These are phyloP conservation scores for Notarius quadriscutis DNA, from an alignment of 2,113 vertebrate species.

Conservation along the genomic window DNA sequence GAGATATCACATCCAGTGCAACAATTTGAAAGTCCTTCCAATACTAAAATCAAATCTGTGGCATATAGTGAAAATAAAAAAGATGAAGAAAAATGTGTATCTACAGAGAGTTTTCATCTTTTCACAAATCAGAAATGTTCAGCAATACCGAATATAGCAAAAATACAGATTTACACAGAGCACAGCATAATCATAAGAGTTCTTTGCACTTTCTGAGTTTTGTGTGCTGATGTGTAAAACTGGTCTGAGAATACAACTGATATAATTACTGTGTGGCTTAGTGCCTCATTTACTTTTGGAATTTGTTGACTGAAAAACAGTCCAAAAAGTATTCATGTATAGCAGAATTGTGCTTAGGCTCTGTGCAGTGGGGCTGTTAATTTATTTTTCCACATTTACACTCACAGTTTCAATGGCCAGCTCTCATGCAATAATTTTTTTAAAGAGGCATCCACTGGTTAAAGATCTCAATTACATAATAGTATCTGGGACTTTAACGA, in stretches of 20 bases:
- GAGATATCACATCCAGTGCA: not conserved
- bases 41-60: not conserved
- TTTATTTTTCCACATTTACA: not conserved
- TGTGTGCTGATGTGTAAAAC: not conserved
- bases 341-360: not conserved
- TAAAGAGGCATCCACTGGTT: not conserved
- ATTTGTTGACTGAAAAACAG: not conserved
- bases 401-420: not conserved
- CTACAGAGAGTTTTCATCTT: not conserved
- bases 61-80: not conserved
- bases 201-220: not conserved
- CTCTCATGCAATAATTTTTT: not conserved
- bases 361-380: not conserved
- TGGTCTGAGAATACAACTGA: not conserved
- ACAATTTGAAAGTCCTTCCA: not conserved
- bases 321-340: not conserved
- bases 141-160: not conserved
- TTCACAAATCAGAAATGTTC: not conserved
- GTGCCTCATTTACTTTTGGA: not conserved
- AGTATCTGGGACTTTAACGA: not conserved
- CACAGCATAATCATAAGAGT: not conserved
- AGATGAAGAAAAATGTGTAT: not conserved
- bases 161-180: not conserved
- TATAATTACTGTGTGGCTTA: not conserved
- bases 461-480: not conserved